These are phyloP conservation scores for Mythimna lalbum DNA, from an alignment of 2,888 invertebrate species.

Conservation along the genomic window DNA sequence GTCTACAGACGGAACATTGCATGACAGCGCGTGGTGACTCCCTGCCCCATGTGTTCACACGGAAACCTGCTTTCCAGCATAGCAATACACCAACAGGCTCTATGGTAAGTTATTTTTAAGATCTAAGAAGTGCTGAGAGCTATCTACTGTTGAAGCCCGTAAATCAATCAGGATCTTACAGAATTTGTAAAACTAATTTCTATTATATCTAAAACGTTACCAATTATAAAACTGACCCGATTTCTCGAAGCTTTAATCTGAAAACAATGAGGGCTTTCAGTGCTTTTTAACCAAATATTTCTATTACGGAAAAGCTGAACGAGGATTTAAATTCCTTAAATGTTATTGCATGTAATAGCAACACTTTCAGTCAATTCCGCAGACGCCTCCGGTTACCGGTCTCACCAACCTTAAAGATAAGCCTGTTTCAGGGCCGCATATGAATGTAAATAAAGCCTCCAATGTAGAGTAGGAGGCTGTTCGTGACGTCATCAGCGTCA, in stretches of 20 bases:
- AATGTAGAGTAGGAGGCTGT: constrained; percentile 24
- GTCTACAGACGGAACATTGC: constrained; percentile 78
- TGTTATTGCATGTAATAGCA: neutral
- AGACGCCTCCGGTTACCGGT: neutral
- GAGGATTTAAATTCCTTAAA: neutral
- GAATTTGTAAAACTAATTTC: too few species aligned
- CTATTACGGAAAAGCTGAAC: neutral
- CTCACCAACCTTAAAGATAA: constrained; percentile 7
- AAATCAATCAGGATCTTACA: neutral
- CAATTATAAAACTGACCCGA: neutral
- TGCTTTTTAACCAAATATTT: neutral
- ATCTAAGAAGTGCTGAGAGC: neutral
- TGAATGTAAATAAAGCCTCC: constrained; percentile 20
- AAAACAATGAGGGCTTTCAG: neutral
- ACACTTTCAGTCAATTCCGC: constrained; percentile 3
- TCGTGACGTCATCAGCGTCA: constrained; percentile 33
- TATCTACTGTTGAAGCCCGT: neutral
- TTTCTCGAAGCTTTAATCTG: neutral
- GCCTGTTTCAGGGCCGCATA: constrained; percentile 10
- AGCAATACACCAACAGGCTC: constrained; percentile 64
- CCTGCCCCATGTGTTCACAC: constrained; percentile 83
- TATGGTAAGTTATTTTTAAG: constrained; percentile 69
- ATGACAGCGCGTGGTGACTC: constrained; percentile 63
- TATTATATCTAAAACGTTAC: too few species aligned
- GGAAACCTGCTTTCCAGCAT: constrained; percentile 76